Evolutionary conservation across 2,888 invertebrate species (phyloP), one percentile per base, ranked within the genome.

Genomic region (Morpho helenor): DNA sequence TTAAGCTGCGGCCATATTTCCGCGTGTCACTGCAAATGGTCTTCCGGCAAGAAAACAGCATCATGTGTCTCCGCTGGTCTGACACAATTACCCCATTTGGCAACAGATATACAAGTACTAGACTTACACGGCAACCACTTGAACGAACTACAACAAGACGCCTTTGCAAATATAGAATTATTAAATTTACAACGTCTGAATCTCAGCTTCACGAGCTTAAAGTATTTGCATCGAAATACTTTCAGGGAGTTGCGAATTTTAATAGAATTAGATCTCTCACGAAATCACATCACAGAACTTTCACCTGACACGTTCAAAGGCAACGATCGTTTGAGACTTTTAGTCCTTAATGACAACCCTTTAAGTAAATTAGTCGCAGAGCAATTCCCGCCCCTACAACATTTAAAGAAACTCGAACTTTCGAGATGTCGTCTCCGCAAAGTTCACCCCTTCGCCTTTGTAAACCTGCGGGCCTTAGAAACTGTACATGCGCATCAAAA

Each of bases 11-110:
- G 95, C 65, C 91, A 93, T 56, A 82, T 89, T 55, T 66, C 78
- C 66, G 94, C 95, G 70, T 97, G 97, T 80, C 93, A 94, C 71
- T 97, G 97, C 93, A 97, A 96, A 87, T 97, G 97, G 97, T 95
- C 95, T 5, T 95, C 95, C 49, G 97, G 97, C 56, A 97, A 97
- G 82, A 96, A 96, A 81, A 96, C 96, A 3, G 97, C 97, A 8
- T 92, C 96, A 50, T 98, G 97, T 82, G 93, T 94, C 60, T 93
- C 95, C 63, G 94, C 95, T 44, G 94, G 95, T 22, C 91, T 97
- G 63, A 94, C 93, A 55, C 91, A 93, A 54, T 91, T 97, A 42
- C 97, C 97, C 45, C 75, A 77, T 64, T 73, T 91, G 64, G 84
- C 84, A 10, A 68, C 87, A 58, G 91, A 91, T 16, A 87, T 93